Base-by-base conservation (phyloP, 2,888 invertebrate species). In the Acleris cristana region DNA sequence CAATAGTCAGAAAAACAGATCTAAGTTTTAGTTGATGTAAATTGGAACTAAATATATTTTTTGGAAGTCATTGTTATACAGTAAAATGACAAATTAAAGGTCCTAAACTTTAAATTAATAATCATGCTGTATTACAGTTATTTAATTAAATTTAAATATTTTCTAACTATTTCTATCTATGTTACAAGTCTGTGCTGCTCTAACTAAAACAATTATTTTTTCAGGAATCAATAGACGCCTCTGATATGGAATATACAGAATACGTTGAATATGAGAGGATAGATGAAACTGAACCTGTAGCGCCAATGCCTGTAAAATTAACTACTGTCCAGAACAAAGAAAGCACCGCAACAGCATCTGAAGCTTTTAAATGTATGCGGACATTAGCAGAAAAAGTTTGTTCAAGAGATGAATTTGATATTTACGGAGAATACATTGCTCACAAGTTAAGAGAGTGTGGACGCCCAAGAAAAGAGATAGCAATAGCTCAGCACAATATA, bases 361-460 rank as follows among this genome's bases (percentile, higher is more conserved):
- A 67, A 49, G 67, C 67, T 7, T 67, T 67, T 34, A 67, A 63
- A 40, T 63, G 63, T 14, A 67, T 67, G 67, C 45, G 67, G 53
- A 63, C 57, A 8, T 45, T 67, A 23, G 62, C 67, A 0, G 67
- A 67, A 40, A 67, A 67, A 40, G 53, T 67, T 14, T 67, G 67
- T 21, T 67, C 67, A 1, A 44, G 67, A 44, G 67, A 67, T 3
- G 67, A 62, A 14, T 67, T 54, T 58, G 67, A 67, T 18, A 63
- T 67, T 23, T 67, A 67, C 7, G 67, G 67, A 40, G 67, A 67
- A 67, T 67, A 67, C 49, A 58, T 67, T 1, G 67, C 67, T 7
- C 53, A 54, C 23, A 67, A 63, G 54, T 45, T 67, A 10, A 48
- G 67, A n/a, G 62, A 67, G 18, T 44, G 57, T 49, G 62, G 67